phyloP scores from a whole-genome alignment of 2,797 vertebrate genomes.

The Amphiprion clarkii region DNA sequence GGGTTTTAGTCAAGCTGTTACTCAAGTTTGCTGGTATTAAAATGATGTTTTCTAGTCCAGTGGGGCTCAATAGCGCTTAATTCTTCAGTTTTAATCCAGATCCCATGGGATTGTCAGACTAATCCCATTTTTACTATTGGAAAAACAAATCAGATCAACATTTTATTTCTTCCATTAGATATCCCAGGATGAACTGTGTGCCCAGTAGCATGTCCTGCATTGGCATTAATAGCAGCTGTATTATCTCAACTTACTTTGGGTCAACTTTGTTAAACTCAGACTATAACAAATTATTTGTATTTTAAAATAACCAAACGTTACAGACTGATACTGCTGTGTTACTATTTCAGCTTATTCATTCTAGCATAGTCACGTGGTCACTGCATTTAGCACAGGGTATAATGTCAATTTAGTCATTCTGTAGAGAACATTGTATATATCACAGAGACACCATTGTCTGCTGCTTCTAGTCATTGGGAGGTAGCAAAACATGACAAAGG shows the following conservation, averaged over 20 bases:
- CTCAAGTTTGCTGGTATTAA: constrained; percentile 77
- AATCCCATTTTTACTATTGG: constrained; percentile 9
- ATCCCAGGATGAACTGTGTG: neutral
- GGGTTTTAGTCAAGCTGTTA: constrained; percentile 79
- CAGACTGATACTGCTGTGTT: neutral
- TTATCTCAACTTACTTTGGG: neutral
- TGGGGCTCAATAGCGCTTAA: constrained; percentile 33
- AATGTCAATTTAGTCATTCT: neutral
- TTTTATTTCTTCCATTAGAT: constrained; percentile 18
- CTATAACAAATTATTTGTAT: neutral
- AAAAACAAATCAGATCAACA: constrained; percentile 14
- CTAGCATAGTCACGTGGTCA: neutral
- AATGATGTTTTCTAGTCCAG: constrained; percentile 66
- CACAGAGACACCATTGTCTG: neutral
- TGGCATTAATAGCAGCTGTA: neutral
- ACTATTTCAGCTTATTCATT: neutral
- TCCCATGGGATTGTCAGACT: constrained; percentile 43
- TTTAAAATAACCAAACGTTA: no score
- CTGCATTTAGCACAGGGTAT: neutral
- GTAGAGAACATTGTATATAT: neutral
- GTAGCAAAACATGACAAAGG: constrained; percentile 1
- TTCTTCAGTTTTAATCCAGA: constrained; percentile 49
- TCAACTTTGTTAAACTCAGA: neutral
- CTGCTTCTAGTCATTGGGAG: neutral
- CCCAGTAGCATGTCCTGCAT: neutral